These are phyloP conservation scores for Cololabis saira DNA, from an alignment of 2,113 vertebrate species.

Conservation along the genomic window DNA sequence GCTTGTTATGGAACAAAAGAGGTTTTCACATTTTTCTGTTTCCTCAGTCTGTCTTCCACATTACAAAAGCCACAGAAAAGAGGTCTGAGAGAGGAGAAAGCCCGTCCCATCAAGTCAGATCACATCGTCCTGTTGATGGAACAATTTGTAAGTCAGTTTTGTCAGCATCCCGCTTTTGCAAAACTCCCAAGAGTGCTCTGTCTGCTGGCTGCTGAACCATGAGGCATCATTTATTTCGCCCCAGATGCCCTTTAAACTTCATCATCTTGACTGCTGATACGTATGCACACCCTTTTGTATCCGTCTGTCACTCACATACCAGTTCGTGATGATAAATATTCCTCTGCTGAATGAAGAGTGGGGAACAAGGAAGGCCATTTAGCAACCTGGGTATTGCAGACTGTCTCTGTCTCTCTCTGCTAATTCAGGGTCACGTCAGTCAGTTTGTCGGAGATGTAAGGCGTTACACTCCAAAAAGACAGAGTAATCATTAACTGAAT, in stretches of 20 bases:
- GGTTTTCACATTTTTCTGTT: slow-evolving; percentile 29
- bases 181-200: slow-evolving; percentile 46
- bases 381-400: slow-evolving; percentile 6
- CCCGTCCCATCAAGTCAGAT: slow-evolving; percentile 37
- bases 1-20: background rate
- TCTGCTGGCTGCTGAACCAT: slow-evolving; percentile 15
- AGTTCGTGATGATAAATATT: slow-evolving; percentile 45
- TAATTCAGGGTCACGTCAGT: slow-evolving; percentile 71
- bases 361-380: slow-evolving; percentile 21
- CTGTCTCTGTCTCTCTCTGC: slow-evolving; percentile 20
- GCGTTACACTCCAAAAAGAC: slow-evolving; percentile 33
- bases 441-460: slow-evolving; percentile 33
- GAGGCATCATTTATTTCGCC: slow-evolving; percentile 53
- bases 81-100: background rate
- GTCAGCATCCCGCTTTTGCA: slow-evolving; percentile 23
- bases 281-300: slow-evolving; percentile 5
- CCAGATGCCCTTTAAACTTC: slow-evolving; percentile 56
- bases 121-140: slow-evolving; percentile 51
- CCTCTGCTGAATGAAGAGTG: slow-evolving; percentile 23
- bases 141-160: slow-evolving; percentile 55
- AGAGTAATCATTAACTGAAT: slow-evolving; percentile 55
- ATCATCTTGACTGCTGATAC: slow-evolving; percentile 30
- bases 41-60: slow-evolving; percentile 6
- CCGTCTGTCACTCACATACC: slow-evolving; percentile 10
- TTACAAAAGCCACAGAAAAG: slow-evolving; percentile 16